phyloP scores from a whole-genome alignment of 2,113 vertebrate species.

The Eudorcas thomsonii region DNA sequence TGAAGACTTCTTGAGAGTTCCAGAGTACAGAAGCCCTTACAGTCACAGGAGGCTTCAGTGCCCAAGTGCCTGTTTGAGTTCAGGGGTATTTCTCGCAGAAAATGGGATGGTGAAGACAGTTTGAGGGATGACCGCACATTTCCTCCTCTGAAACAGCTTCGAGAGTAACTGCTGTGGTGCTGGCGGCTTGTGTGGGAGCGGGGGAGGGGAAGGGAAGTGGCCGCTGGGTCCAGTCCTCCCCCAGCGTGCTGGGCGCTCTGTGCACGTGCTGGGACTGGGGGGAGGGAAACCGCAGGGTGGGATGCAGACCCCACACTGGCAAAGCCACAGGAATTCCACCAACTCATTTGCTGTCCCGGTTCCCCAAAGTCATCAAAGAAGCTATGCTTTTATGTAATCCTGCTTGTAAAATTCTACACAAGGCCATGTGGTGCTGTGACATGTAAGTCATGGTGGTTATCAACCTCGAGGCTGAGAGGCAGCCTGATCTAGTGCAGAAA shows the following conservation, averaged over 20 bases:
- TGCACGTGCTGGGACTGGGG: not conserved
- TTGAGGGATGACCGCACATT: not conserved
- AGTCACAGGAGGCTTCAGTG: too few relatives aligned
- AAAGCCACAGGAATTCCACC: too few relatives aligned
- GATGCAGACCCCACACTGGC: not conserved
- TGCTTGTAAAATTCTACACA: not conserved
- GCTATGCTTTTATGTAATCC: not conserved
- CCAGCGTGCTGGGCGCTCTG: not conserved
- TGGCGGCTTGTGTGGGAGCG: too few relatives aligned
- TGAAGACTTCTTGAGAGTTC: not conserved
- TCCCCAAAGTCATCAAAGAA: not conserved
- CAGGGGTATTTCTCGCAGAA: not conserved
- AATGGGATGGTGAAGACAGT: not conserved
- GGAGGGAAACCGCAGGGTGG: not conserved
- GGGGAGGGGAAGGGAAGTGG: not conserved
- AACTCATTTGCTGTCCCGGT: not conserved
- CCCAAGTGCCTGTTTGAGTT: not conserved
- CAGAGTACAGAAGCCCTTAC: accelerated
- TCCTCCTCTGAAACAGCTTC: not conserved
- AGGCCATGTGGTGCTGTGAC: not conserved
- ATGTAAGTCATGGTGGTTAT: accelerated
- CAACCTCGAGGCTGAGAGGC: not conserved
- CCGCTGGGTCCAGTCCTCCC: too few relatives aligned
- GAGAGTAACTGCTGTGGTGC: not conserved
- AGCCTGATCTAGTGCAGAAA: not conserved